Base-by-base conservation (phyloP, 2,797 vertebrate species). In the Lacerta bilineata region DNA sequence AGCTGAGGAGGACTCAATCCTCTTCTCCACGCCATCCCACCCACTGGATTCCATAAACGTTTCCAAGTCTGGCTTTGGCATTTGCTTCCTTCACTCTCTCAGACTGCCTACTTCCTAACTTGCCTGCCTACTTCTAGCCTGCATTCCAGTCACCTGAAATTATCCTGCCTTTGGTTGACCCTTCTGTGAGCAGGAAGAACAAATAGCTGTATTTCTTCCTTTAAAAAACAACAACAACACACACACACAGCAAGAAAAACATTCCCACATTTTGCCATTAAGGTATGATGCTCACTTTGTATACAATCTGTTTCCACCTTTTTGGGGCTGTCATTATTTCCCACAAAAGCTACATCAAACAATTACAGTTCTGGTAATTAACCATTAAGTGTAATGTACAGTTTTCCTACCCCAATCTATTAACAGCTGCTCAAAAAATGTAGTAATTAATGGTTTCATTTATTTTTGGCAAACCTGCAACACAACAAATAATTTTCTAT, bases 361-460 rank as follows among this genome's bases (percentile, higher is more conserved):
- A 93, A 92, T 95, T 93, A 92, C 8, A 93, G 92, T 91, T 90
- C 87, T 90, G 93, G 93, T 94, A 96, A 97, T 96, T 96, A 96
- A 93, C 91, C 84, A 92, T 91, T 88, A 85, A 95, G 93, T 89
- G 92, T 96, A 96, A 96, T 95, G 93, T 95, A 96, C 90, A 94
- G 92, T 95, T 96, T 95, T 92, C 89, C 92, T 94, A 95, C 88
- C 89, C 95, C 94, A 94, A 91, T 96, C 95, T 96, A 97, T 97
- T 97, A 97, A 96, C 96, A 97, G 97, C 96, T 97, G 96, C 95
- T 97, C 95, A 96, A 96, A 96, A 97, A 97, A 96, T 95, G 89
- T 93, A 96, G 96, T 97, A 96, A 96, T 97, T 97, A 97, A 97
- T 97, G 97, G 96, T 97, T 97, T 97, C 95, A 97, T 97, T 97